phyloP scores from a whole-genome alignment of 2,797 vertebrate genomes.

The Galago senegalensis region DNA sequence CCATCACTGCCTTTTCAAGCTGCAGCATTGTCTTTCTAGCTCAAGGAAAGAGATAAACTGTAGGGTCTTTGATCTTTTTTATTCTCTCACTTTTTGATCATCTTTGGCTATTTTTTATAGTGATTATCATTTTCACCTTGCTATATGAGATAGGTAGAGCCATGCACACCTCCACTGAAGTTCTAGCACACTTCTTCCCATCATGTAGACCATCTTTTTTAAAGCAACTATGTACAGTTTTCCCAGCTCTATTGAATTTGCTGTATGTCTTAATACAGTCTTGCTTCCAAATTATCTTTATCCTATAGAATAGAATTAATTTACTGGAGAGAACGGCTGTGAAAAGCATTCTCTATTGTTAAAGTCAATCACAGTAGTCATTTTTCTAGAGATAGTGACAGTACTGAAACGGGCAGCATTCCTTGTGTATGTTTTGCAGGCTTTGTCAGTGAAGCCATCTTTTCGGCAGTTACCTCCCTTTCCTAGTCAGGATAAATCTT shows the following conservation, averaged over 20 bases:
- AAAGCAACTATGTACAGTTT: neutral
- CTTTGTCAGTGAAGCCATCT: neutral
- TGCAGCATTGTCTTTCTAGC: neutral
- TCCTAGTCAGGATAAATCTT: neutral
- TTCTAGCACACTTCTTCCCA: neutral
- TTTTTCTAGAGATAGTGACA: slow-evolving; percentile 27
- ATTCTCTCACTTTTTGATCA: neutral
- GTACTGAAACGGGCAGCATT: neutral
- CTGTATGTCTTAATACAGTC: neutral
- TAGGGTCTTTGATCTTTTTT: neutral
- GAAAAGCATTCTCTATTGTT: neutral
- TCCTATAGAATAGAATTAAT: neutral
- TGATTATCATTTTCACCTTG: neutral
- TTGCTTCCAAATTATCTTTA: slow-evolving; percentile 42
- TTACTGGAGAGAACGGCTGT: neutral
- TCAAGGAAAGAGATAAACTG: neutral
- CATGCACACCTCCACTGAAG: neutral
- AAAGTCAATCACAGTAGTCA: neutral
- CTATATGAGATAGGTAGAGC: neutral
- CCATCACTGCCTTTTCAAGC: neutral
- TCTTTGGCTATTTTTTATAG: neutral
- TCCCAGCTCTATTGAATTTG: neutral
- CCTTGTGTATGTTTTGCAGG: neutral
- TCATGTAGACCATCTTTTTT: neutral
- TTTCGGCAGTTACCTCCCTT: slow-evolving; percentile 35